phyloP scores from a whole-genome alignment of 2,888 invertebrate species.

The Rhimphoctona megacephalus region DNA sequence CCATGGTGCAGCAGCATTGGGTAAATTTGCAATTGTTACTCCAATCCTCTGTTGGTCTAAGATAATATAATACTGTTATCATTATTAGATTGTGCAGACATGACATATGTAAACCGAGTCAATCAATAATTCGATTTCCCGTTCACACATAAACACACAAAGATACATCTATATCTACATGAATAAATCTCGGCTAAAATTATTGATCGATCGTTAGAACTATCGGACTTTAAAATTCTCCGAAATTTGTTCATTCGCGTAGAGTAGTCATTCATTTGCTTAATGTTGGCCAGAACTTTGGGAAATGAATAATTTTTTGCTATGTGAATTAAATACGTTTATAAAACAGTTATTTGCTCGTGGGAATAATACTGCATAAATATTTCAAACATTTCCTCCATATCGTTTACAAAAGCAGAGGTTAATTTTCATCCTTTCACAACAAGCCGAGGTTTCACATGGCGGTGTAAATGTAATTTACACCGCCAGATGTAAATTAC shows the following conservation, averaged over 20 bases:
- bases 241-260: background rate
- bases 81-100: constrained; percentile 20
- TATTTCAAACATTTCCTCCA: background rate
- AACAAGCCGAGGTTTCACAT: background rate
- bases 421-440: background rate
- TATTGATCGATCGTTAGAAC: background rate
- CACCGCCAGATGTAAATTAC: too few relatives aligned
- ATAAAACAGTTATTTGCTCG: background rate
- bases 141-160: background rate
- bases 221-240: background rate
- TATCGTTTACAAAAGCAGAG: background rate
- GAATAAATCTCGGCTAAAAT: background rate
- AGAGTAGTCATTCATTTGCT: background rate
- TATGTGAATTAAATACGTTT: background rate
- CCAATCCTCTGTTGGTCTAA: background rate
- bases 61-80: constrained; percentile 17
- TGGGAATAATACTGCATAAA: background rate
- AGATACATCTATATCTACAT: background rate
- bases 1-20: background rate
- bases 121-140: constrained; percentile 33
- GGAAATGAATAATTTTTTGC: background rate
- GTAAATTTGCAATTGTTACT: constrained; percentile 23
- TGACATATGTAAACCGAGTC: constrained; percentile 8
- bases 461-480: too few relatives aligned
- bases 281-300: background rate